These are phyloP conservation scores for Palythoa grandis DNA, from an alignment of 92 coral and sea anemone genomes.

Conservation along the genomic window DNA sequence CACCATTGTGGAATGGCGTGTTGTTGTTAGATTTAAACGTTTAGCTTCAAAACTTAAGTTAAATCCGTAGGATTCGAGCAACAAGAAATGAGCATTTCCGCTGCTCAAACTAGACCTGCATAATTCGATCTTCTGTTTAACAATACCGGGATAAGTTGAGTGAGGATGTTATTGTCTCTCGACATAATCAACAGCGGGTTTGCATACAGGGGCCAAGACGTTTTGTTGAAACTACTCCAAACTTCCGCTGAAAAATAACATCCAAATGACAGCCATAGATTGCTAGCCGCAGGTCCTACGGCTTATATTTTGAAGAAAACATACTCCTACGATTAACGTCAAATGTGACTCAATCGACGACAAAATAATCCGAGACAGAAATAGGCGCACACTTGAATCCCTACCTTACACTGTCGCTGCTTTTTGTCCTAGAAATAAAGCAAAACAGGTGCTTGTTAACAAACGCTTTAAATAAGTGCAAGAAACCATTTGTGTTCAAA, in stretches of 20 bases:
- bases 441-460: constrained; percentile 40
- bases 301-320: not conserved
- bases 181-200: not conserved
- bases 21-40: not conserved
- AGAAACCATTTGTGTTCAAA: not conserved
- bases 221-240: constrained; percentile 9
- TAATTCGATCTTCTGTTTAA: constrained; percentile 1
- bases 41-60: not conserved
- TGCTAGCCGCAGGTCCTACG: not conserved
- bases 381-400: not conserved
- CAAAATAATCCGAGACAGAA: not conserved
- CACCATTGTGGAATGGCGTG: not conserved
- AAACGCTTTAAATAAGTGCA: constrained; percentile 1
- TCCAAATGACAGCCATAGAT: not conserved
- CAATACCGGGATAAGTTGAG: constrained; percentile 6
- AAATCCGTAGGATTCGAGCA: not conserved
- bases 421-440: constrained; percentile 34
- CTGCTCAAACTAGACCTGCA: constrained; percentile 18
- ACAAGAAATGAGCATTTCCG: constrained; percentile 9
- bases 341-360: not conserved
- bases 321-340: constrained; percentile 3
- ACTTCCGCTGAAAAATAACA: constrained; percentile 39
- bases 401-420: constrained; percentile 35
- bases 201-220: constrained; percentile 9
- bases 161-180: constrained; percentile 22